Conservation (phyloP, 1,140 invertebrate species). For the Ceratina japonica region DNA sequence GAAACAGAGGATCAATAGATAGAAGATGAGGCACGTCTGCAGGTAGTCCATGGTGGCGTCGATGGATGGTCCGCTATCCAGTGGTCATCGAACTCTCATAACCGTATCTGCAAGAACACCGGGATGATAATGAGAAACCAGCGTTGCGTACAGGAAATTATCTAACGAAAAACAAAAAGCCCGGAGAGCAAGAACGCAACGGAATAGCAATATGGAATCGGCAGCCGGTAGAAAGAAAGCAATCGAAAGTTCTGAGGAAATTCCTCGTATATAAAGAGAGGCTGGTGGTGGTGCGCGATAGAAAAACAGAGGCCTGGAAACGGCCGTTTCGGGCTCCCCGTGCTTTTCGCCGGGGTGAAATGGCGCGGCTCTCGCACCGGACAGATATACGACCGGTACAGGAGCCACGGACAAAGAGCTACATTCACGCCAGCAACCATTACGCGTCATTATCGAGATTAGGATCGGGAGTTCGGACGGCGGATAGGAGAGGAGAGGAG, state of each 20-base stretch:
- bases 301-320: slow-evolving; percentile 57
- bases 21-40: slow-evolving; percentile 74
- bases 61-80: slow-evolving; percentile 66
- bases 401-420: slow-evolving; percentile 75
- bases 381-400: slow-evolving; percentile 69
- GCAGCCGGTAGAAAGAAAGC: slow-evolving; percentile 9
- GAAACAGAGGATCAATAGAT: slow-evolving; percentile 70
- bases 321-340: slow-evolving; percentile 62
- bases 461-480: slow-evolving; percentile 73
- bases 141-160: not conserved
- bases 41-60: slow-evolving; percentile 74
- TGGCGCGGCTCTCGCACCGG: slow-evolving; percentile 66
- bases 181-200: not conserved
- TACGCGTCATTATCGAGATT: slow-evolving; percentile 80
- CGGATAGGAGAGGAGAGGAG: slow-evolving; percentile 35
- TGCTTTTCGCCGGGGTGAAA: slow-evolving; percentile 71
- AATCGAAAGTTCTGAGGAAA: slow-evolving; percentile 46
- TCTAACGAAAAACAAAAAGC: not conserved
- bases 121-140: slow-evolving; percentile 14
- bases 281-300: slow-evolving; percentile 1
- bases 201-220: not conserved
- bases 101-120: slow-evolving; percentile 73
- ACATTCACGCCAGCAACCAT: slow-evolving; percentile 78
- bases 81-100: slow-evolving; percentile 78
- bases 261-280: not conserved